Percentiles rank a stretch among this genome's conserved stretches.
phyloP scores from a whole-genome alignment of 2,888 invertebrate genomes.

The Sphaerophoria rueppellii region DNA sequence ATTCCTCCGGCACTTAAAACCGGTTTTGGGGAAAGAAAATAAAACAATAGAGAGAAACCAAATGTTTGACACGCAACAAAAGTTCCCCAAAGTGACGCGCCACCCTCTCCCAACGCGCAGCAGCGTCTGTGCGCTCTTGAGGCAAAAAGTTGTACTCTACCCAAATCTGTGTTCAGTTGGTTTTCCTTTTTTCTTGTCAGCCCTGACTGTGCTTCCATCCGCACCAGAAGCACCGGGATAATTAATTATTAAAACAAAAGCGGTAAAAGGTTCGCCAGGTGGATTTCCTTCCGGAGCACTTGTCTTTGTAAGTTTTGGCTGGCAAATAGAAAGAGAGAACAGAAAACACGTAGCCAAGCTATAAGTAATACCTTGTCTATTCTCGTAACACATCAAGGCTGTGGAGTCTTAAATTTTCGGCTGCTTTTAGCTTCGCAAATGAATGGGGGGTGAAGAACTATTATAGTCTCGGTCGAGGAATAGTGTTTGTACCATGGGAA shows the following conservation, averaged over 20 bases:
- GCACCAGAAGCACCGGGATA: constrained; percentile 63
- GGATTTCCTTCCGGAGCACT: constrained; percentile 61
- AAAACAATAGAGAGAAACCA: constrained; percentile 51
- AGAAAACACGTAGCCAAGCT: neutral
- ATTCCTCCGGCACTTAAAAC: constrained; percentile 1
- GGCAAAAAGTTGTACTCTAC: too few species aligned
- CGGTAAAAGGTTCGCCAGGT: constrained; percentile 71
- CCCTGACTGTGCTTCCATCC: constrained; percentile 44
- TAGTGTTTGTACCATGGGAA: constrained; percentile 17
- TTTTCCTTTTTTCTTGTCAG: neutral
- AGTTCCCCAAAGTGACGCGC: constrained; percentile 62
- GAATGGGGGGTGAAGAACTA: constrained; percentile 29
- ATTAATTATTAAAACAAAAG: constrained; percentile 73
- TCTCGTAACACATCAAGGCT: constrained; percentile 6
- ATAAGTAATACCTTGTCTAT: constrained; percentile 32
- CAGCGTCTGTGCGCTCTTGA: too few species aligned
- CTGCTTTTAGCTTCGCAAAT: neutral
- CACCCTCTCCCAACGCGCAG: constrained; percentile 7
- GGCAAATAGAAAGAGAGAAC: constrained; percentile 34
- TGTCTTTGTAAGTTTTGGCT: constrained; percentile 4
- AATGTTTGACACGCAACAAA: constrained; percentile 74
- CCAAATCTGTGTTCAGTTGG: neutral
- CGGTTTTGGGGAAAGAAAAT: neutral
- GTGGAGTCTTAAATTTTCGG: constrained; percentile 51
- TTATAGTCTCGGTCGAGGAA: constrained; percentile 40